Evolutionary conservation across 2,888 invertebrate species (phyloP).

Genomic region (Xanthorhoe spadicearia): DNA sequence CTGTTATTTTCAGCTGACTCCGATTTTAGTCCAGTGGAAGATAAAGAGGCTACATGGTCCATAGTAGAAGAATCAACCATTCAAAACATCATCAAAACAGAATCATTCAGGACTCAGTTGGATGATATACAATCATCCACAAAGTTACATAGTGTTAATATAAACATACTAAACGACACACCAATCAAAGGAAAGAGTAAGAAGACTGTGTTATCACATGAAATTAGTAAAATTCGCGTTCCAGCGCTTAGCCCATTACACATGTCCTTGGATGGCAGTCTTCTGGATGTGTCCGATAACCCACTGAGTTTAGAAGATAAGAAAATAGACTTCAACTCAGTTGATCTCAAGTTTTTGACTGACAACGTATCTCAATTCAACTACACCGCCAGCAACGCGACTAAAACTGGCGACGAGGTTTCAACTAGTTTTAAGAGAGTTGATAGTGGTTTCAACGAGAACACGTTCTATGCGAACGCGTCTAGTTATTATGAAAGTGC

Average conservation of each 20-base stretch:
- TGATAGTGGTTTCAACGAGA: slow-evolving; percentile 78
- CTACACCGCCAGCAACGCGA: slow-evolving; percentile 53
- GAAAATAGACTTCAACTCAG: slow-evolving; percentile 76
- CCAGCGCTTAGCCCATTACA: slow-evolving; percentile 60
- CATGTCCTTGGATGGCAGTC: slow-evolving; percentile 77
- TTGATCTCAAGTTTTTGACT: slow-evolving; percentile 81
- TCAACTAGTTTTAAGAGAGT: slow-evolving; percentile 72
- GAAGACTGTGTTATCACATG: slow-evolving; percentile 61
- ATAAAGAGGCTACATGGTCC: slow-evolving; percentile 62
- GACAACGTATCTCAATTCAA: slow-evolving; percentile 69
- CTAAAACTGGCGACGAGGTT: slow-evolving; percentile 60
- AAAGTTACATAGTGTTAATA: slow-evolving; percentile 52
- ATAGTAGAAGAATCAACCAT: slow-evolving; percentile 65
- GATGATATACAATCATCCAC: slow-evolving; percentile 59
- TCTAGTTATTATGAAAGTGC: slow-evolving; percentile 81
- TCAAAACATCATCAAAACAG: slow-evolving; percentile 60
- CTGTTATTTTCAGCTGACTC: slow-evolving; percentile 61
- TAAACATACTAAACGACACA: slow-evolving; percentile 62
- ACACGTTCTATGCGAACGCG: slow-evolving; percentile 73
- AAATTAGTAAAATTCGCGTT: slow-evolving; percentile 77
- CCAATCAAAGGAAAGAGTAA: slow-evolving; percentile 70
- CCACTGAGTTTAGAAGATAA: slow-evolving; percentile 71
- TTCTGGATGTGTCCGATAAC: slow-evolving; percentile 66
- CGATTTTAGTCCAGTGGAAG: slow-evolving; percentile 54
- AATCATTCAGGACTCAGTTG: slow-evolving; percentile 49